Evolutionary conservation across 2,113 vertebrate genomes (phyloP).

Genomic region (Planiliza haematocheilus): DNA sequence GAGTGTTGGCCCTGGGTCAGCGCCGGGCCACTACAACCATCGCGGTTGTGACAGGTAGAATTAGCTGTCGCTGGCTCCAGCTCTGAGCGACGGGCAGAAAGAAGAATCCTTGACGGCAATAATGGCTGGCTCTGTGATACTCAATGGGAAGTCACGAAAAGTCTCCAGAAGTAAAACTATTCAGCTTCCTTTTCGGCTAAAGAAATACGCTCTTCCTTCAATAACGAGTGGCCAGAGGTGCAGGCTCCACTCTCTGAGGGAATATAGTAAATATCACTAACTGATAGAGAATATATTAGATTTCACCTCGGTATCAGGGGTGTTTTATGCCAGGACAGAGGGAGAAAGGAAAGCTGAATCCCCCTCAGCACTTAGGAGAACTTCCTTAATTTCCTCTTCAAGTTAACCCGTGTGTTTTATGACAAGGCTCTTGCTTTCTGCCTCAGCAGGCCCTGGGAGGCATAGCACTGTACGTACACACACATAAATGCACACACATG

Average conservation of each 20-base stretch:
- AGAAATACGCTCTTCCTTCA: constrained; percentile 15
- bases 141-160: constrained; percentile 32
- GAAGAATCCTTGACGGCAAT: constrained; percentile 26
- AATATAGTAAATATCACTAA: constrained; percentile 60
- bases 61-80: constrained; percentile 44
- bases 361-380: constrained; percentile 49
- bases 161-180: constrained; percentile 45
- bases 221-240: constrained; percentile 36
- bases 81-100: constrained; percentile 29
- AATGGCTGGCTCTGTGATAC: constrained; percentile 20
- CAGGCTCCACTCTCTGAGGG: constrained; percentile 32
- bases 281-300: constrained; percentile 56
- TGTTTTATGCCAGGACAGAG: constrained; percentile 51
- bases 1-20: constrained; percentile 51
- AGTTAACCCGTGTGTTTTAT: constrained; percentile 55
- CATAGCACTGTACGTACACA: constrained; percentile 24
- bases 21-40: constrained; percentile 29
- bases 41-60: constrained; percentile 49
- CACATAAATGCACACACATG: constrained; percentile 34
- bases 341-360: constrained; percentile 32
- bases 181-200: constrained; percentile 8
- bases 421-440: constrained; percentile 50
- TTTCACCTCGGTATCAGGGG: constrained; percentile 49
- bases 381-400: constrained; percentile 62
- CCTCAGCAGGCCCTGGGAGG: constrained; percentile 51